These are phyloP conservation scores for Stegodyphus mimosarum DNA, from an alignment of 1,140 invertebrate species.

Conservation along the genomic window DNA sequence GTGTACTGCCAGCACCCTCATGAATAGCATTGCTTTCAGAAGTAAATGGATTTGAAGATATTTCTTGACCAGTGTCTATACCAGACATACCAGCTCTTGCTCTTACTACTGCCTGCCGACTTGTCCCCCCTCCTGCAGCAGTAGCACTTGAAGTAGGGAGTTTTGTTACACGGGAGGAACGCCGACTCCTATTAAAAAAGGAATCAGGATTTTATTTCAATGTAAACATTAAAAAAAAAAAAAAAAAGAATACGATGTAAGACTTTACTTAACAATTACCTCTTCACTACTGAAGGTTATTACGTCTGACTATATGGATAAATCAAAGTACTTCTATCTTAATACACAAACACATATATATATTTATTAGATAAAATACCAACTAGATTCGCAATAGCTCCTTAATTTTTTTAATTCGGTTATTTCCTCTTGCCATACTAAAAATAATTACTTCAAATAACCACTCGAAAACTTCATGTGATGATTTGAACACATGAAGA, in stretches of 20 bases:
- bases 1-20: slow-evolving; percentile 39
- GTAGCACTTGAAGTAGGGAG: slow-evolving; percentile 66
- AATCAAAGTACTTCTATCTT: too few species aligned
- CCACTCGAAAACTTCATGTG: too few species aligned
- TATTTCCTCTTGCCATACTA: too few species aligned
- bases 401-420: too few species aligned
- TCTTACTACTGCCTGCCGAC: slow-evolving; percentile 62
- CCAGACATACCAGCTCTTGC: slow-evolving; percentile 60
- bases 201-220: too few species aligned
- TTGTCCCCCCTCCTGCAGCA: slow-evolving; percentile 65
- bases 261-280: neutral
- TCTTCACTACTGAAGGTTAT: too few species aligned
- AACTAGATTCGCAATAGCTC: too few species aligned
- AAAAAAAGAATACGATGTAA: neutral
- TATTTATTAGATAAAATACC: too few species aligned
- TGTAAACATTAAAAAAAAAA: too few species aligned
- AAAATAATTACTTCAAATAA: too few species aligned
- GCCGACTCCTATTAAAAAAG: slow-evolving; percentile 71
- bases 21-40: slow-evolving; percentile 17
- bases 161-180: slow-evolving; percentile 73
- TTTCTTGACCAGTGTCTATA: slow-evolving; percentile 58
- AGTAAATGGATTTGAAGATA: slow-evolving; percentile 43
- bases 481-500: too few species aligned
- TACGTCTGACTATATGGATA: neutral
- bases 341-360: too few species aligned